Evolutionary conservation across 2,888 invertebrate species (phyloP), one percentile per base, ranked within the genome.

Genomic region (Protophormia terraenovae): DNA sequence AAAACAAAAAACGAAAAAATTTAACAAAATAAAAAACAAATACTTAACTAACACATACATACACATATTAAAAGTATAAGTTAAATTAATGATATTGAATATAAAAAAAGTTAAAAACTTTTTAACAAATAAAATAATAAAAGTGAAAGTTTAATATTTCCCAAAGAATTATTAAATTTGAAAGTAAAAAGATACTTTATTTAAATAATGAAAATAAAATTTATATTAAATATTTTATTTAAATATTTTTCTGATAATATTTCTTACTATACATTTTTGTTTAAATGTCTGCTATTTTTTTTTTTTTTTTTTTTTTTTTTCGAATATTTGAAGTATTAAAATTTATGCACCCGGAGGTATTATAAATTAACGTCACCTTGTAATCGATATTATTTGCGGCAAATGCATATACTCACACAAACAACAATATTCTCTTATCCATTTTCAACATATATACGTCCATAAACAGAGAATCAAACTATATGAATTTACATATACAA

Each of bases 311-410:
- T n/a, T 53, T 22, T 22, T 50, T 58, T 66, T 66, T 24, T 50
- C 0, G 19, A 6, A 75, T 75, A 66, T 83, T 80, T 66, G 41
- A 71, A 62, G 22, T 71, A 41, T 24, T 50, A 45, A 85, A 85
- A 85, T 85, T 81, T 85, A 81, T 85, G 66, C 81, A 81, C 81
- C 81, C 84, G 62, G 55, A 78, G 84, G 81, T 78, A 85, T 82
- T 85, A 85, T 85, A 85, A 82, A 82, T 85, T 85, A 82, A 69
- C 69, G 81, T 82, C 81, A 78, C 81, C 84, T 75, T 71, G 81
- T 69, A 82, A 85, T 85, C 84, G 84, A 82, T 82, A 82, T 78
- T 82, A 85, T 82, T 84, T 81, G 81, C 77, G 80, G 72, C 76
- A 81, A 41, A 73, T 73, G n/a, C 24, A 67, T 14, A 38, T 2